Base-by-base conservation (phyloP, 1,140 invertebrate genomes). In the Bombus affinis region DNA sequence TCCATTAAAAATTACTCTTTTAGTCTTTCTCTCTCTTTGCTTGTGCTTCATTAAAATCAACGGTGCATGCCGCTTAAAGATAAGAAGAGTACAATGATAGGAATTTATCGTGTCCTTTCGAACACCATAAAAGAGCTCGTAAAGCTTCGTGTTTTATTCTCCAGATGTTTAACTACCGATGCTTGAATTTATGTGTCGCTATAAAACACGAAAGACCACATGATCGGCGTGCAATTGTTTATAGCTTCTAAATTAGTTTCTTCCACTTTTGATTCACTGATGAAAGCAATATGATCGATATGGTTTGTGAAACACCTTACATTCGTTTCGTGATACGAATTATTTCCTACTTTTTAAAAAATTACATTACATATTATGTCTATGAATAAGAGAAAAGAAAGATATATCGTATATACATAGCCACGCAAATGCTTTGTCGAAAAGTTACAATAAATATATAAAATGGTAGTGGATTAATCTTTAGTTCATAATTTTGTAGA, bases 131-230 rank as follows among this genome's bases (percentile, higher is more conserved):
- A 70, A n/a, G 13, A 4, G 28, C 9, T 72, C 68, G 79, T 73
- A 42, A 72, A 72, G 10, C 68, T 39, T 25, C 18, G 37, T 2
- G 2, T 15, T 6, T 57, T 15, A 25, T 72, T 39, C 22, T 28
- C 1, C 12, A 32, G 65, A 70, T 53, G 44, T 71, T 57, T 42
- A 22, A 28, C 44, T 53, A 53, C 9, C 70, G 6, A 57, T 15
- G 18, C 44, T 53, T 28, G 44, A 81, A 81, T 81, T 80, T 71
- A 80, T 42, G 66, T n/a, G 39, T n/a, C 70, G 70, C 70, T 44
- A n/a, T 72, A 42, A 72, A n/a, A 70, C 37, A 39, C 10, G 18
- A 39, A 39, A 22, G 6, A 5, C 62, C 10, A 25, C 25, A 70
- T 13, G 35, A 39, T 70, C 22, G 37, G 5, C 70, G 37, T 28